Conservation (phyloP, 2,797 vertebrate species). For the Antennarius maculatus region DNA sequence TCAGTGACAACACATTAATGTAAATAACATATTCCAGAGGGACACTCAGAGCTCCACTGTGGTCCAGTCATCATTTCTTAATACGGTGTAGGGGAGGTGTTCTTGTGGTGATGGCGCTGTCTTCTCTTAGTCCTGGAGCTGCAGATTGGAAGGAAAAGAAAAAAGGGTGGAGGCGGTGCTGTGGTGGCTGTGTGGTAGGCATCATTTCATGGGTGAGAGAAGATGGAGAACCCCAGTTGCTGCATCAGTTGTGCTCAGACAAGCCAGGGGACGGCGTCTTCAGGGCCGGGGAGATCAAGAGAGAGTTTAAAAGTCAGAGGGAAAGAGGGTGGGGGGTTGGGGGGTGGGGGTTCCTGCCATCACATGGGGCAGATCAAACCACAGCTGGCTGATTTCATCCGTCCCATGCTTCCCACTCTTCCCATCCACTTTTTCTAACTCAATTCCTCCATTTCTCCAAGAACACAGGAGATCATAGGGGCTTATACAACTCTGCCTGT, state of each 20-base stretch:
- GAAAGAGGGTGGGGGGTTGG: too few relatives aligned
- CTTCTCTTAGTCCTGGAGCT: slow-evolving; percentile 7
- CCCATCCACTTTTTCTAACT: slow-evolving; percentile 47
- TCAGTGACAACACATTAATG: too few relatives aligned
- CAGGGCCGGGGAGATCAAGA: slow-evolving; percentile 44
- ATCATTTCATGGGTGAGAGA: slow-evolving; percentile 77
- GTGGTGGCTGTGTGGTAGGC: slow-evolving; percentile 39
- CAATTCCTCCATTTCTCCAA: slow-evolving; percentile 29
- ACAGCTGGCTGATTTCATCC: slow-evolving; percentile 77
- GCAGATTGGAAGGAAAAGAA: slow-evolving; percentile 37
- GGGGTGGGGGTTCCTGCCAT: slow-evolving; percentile 35
- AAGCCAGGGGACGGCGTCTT: slow-evolving; percentile 52
- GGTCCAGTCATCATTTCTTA: slow-evolving; percentile 13
- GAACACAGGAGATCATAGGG: slow-evolving; percentile 16
- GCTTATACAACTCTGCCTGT: slow-evolving; percentile 23
- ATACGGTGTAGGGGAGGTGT: slow-evolving; percentile 9
- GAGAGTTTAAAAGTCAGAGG: slow-evolving; percentile 42
- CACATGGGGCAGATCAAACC: slow-evolving; percentile 72
- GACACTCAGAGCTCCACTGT: slow-evolving; percentile 4
- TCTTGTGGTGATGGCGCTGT: background rate
- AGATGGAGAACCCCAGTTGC: slow-evolving; percentile 60
- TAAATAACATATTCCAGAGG: too few relatives aligned
- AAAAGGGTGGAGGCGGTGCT: slow-evolving; percentile 2
- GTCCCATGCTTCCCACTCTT: slow-evolving; percentile 62
- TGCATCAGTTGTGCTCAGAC: slow-evolving; percentile 60